A percentile compares a stretch with the other conserved stretches of the same genome.
Conservation (phyloP, 2,797 vertebrate species). For the Monodelphis domestica region DNA sequence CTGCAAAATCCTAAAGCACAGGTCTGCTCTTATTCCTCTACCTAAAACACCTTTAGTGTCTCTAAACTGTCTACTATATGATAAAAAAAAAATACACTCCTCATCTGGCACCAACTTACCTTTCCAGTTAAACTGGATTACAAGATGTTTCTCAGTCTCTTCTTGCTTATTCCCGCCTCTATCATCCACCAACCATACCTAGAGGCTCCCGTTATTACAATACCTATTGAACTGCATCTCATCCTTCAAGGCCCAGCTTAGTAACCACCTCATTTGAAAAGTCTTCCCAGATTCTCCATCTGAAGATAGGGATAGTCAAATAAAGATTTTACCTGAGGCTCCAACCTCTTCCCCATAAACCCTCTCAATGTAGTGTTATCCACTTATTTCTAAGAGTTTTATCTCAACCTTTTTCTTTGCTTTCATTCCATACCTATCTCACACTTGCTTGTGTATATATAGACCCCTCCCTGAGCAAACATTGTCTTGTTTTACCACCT, state of each 20-base stretch:
- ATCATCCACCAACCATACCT: not conserved
- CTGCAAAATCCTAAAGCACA: not conserved
- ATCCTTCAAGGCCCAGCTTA: not conserved
- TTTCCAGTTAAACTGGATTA: not conserved
- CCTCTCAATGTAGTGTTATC: not conserved
- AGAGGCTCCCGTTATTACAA: not conserved
- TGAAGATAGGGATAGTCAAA: not conserved
- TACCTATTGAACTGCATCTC: not conserved
- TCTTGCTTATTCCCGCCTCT: not conserved
- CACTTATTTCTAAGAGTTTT: not conserved
- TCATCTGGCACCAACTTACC: not conserved
- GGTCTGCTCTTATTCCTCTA: not conserved
- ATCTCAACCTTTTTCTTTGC: not conserved
- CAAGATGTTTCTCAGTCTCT: not conserved
- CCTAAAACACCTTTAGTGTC: not conserved
- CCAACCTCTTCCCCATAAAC: not conserved
- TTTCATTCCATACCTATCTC: not conserved
- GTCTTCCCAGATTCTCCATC: not conserved
- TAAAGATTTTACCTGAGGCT: not conserved
- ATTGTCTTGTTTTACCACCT: not conserved
- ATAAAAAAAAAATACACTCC: no score
- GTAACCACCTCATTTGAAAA: not conserved
- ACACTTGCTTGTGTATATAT: not conserved
- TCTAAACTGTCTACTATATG: not conserved
- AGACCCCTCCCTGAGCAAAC: not conserved